A percentile compares a stretch with the other conserved stretches of the same genome.
Evolutionary conservation across 2,888 invertebrate species (phyloP).

Genomic region (Athalia circularis): DNA sequence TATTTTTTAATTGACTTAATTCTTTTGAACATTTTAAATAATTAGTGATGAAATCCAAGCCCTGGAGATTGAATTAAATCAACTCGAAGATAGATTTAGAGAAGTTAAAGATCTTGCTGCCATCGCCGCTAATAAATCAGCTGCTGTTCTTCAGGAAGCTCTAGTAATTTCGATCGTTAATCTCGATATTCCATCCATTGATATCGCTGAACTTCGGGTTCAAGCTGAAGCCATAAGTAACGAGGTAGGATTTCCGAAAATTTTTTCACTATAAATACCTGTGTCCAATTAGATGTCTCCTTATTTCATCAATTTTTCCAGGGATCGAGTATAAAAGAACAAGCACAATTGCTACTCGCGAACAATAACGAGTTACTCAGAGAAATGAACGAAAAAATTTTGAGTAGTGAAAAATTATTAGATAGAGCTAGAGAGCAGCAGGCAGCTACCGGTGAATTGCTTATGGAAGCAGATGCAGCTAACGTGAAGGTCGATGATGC

Average conservation of each 20-base stretch:
- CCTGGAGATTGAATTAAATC: conserved; percentile 80
- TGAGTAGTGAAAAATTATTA: conserved; percentile 82
- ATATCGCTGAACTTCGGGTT: conserved; percentile 81
- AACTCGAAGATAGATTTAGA: conserved; percentile 82
- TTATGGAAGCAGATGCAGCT: conserved; percentile 86
- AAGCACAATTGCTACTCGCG: conserved; percentile 79
- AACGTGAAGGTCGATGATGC: conserved; percentile 88
- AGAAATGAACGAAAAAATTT: conserved; percentile 81
- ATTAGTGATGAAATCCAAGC: conserved; percentile 81
- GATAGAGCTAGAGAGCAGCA: conserved; percentile 82
- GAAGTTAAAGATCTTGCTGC: conserved; percentile 83
- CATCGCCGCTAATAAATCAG: conserved; percentile 84
- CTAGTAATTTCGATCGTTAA: conserved; percentile 87
- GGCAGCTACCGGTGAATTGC: conserved; percentile 85
- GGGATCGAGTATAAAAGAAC: conserved; percentile 75
- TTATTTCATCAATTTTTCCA: conserved; percentile 53
- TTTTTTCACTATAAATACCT: not conserved
- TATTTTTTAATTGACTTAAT: not conserved
- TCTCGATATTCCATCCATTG: conserved; percentile 85
- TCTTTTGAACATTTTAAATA: conserved; percentile 43
- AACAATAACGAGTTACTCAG: conserved; percentile 77
- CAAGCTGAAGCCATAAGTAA: conserved; percentile 82
- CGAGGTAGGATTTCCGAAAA: conserved; percentile 75
- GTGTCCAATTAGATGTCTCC: conserved; percentile 15
- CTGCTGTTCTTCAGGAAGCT: conserved; percentile 88